These are phyloP conservation scores for Mionectes macconnelli DNA, from an alignment of 2,113 vertebrate species.

Conservation along the genomic window DNA sequence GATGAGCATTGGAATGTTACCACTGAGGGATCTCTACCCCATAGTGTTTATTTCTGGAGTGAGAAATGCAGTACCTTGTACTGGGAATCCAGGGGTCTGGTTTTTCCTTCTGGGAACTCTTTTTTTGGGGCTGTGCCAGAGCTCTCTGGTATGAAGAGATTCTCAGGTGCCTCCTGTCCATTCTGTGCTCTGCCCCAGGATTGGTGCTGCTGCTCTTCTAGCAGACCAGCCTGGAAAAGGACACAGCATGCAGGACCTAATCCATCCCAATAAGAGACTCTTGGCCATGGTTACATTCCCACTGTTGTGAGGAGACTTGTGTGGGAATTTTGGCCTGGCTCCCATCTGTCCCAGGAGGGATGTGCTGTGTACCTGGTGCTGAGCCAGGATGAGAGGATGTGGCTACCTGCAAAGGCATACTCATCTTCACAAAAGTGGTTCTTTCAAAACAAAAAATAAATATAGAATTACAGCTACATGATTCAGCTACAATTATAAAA, in stretches of 20 bases:
- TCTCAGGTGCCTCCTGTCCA: not conserved
- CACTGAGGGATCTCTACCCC: not conserved
- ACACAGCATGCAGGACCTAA: not conserved
- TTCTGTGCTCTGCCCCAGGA: not conserved
- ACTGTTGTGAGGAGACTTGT: not conserved
- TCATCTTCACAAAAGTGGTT: not conserved
- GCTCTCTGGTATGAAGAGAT: not conserved
- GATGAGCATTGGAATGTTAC: not conserved
- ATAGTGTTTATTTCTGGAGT: accelerated
- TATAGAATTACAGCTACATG: not conserved
- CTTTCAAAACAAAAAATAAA: not conserved
- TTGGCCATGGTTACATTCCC: not conserved
- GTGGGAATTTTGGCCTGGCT: not conserved
- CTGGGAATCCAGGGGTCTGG: not conserved
- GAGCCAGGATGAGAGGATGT: not conserved
- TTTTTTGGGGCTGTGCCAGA: not conserved
- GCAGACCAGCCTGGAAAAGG: not conserved
- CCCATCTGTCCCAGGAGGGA: too few relatives aligned
- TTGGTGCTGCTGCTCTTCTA: not conserved
- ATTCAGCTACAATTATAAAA: not conserved
- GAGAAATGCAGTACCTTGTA: not conserved
- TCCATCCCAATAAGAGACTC: constrained; percentile 3
- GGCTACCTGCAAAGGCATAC: accelerated
- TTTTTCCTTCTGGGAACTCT: not conserved
- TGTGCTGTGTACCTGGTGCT: too few relatives aligned